Evolutionary conservation across 2,113 vertebrate genomes (phyloP).

Genomic region (Gymnocephalus cernua): DNA sequence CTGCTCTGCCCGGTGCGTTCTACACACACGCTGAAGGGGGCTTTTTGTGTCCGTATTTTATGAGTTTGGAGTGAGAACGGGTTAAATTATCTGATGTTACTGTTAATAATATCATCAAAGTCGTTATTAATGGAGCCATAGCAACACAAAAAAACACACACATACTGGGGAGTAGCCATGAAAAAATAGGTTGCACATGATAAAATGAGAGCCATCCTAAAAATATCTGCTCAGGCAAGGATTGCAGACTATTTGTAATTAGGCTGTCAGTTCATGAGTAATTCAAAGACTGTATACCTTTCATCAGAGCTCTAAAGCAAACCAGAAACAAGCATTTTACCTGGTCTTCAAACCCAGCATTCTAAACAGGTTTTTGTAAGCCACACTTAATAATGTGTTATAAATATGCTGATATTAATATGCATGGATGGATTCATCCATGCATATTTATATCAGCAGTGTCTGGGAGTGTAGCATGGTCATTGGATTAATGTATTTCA

Average conservation of each 20-base stretch:
- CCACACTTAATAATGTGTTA: slow-evolving; percentile 1
- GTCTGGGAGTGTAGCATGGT: neutral
- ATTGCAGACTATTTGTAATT: slow-evolving; percentile 2
- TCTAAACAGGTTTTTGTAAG: neutral
- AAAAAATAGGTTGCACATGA: slow-evolving; percentile 12
- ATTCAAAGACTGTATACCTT: slow-evolving; percentile 23
- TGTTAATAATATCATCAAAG: neutral
- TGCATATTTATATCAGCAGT: slow-evolving; percentile 18
- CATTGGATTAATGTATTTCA: neutral
- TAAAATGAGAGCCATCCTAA: slow-evolving; percentile 1
- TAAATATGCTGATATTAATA: too few species aligned
- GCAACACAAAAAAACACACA: neutral
- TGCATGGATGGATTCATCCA: too few species aligned
- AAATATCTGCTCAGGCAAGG: slow-evolving; percentile 6
- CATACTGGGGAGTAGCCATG: neutral
- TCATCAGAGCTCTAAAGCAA: slow-evolving; percentile 2
- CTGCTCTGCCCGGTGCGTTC: too few species aligned
- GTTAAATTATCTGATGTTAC: neutral
- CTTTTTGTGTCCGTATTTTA: too few species aligned
- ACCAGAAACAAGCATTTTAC: neutral
- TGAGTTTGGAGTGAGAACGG: too few species aligned
- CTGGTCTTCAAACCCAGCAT: slow-evolving; percentile 19
- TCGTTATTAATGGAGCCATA: neutral
- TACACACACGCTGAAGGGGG: too few species aligned
- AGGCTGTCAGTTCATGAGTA: slow-evolving; percentile 16